Conservation (phyloP, 2,113 vertebrate species). For the Onychorhynchus coronatus region DNA sequence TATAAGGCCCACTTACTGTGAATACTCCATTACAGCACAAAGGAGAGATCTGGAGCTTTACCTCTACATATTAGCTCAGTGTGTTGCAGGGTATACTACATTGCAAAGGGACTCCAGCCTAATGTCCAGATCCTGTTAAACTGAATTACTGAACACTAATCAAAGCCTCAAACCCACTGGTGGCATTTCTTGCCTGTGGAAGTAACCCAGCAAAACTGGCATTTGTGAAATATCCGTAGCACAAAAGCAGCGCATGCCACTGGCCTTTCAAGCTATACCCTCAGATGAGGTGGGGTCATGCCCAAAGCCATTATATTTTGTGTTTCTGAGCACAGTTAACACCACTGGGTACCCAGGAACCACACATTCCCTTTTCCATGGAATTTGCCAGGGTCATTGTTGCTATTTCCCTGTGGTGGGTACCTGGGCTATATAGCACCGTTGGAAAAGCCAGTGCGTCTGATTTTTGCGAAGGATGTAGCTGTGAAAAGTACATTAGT, state of each 20-base stretch:
- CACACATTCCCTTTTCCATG: rapidly evolving
- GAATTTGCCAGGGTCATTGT: neutral
- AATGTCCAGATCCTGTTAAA: neutral
- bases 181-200: neutral
- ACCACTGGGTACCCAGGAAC: neutral
- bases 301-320: neutral
- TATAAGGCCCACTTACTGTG: neutral
- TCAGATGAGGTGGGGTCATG: neutral
- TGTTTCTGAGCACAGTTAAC: neutral
- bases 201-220: neutral
- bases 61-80: neutral
- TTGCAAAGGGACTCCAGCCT: neutral
- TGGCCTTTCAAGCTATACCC: neutral
- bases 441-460: neutral
- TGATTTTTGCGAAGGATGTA: neutral
- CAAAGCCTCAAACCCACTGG: neutral
- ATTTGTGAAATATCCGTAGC: neutral
- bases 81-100: neutral
- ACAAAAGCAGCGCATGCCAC: neutral
- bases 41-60: neutral
- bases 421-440: neutral
- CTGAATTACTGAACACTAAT: neutral
- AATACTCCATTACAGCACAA: neutral
- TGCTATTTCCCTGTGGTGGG: neutral
- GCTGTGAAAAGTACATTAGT: neutral